Percentiles rank a stretch among this genome's conserved stretches.
Conservation (phyloP, 2,888 invertebrate species). For the Pachymerium ferrugineum region DNA sequence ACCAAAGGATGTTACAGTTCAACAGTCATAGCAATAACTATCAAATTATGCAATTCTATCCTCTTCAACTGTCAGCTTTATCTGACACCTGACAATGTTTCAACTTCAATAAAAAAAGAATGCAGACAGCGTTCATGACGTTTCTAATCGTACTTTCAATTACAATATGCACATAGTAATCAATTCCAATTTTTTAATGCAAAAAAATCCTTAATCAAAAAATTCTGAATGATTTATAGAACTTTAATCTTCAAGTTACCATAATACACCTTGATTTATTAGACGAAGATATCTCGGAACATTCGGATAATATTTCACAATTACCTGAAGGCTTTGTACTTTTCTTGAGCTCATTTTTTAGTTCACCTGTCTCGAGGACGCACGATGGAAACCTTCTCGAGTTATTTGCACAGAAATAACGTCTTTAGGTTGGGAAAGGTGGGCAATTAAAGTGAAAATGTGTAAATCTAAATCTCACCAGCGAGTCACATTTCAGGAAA, state of each 20-base stretch:
- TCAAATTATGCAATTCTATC: too few relatives aligned
- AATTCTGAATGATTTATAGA: background rate
- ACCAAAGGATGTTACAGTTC: too few relatives aligned
- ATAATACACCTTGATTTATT: background rate
- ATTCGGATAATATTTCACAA: constrained; percentile 19
- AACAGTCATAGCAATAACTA: too few relatives aligned
- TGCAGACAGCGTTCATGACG: too few relatives aligned
- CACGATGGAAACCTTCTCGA: background rate
- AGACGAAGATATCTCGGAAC: background rate
- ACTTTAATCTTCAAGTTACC: constrained; percentile 15
- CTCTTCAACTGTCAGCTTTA: too few relatives aligned
- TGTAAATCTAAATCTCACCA: background rate
- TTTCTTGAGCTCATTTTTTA: background rate
- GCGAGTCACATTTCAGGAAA: background rate
- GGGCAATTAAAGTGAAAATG: background rate
- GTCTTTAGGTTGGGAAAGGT: background rate
- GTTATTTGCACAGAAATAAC: background rate
- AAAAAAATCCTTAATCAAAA: too few relatives aligned
- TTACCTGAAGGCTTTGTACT: constrained; percentile 15
- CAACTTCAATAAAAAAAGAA: too few relatives aligned
- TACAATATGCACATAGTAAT: too few relatives aligned
- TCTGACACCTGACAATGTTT: too few relatives aligned
- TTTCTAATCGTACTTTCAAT: too few relatives aligned
- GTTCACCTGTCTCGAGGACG: background rate
- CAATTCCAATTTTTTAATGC: too few relatives aligned